These are phyloP conservation scores for Microplitis demolitor DNA, from an alignment of 1,140 invertebrate genomes.

Conservation along the genomic window DNA sequence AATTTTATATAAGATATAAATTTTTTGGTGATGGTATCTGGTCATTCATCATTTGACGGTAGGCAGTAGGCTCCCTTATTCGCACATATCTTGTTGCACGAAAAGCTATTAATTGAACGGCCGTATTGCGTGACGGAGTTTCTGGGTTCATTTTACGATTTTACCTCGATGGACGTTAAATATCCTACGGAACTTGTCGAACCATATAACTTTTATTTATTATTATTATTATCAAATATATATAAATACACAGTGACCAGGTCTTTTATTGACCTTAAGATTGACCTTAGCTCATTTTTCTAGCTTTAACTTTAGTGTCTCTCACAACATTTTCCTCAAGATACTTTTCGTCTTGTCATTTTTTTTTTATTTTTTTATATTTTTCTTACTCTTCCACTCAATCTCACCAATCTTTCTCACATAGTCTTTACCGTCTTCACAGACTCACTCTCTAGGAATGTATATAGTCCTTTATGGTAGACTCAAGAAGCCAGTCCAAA, in stretches of 20 bases:
- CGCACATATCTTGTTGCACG: background rate
- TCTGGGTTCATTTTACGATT: background rate
- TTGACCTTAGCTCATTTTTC: background rate
- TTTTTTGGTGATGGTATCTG: background rate
- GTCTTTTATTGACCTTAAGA: background rate
- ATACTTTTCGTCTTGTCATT: background rate
- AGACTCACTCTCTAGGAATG: too few species aligned
- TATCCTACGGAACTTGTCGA: background rate
- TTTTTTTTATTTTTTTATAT: too few species aligned
- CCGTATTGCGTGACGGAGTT: slow-evolving; percentile 5
- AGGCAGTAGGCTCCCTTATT: background rate
- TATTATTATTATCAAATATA: too few species aligned
- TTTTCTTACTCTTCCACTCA: too few species aligned
- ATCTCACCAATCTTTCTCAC: too few species aligned
- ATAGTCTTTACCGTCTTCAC: too few species aligned
- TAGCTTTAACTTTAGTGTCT: background rate
- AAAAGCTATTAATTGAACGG: slow-evolving; percentile 11
- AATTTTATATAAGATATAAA: too few species aligned
- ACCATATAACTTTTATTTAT: too few species aligned
- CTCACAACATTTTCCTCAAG: background rate
- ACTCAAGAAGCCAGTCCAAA: too few species aligned
- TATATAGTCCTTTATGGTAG: too few species aligned
- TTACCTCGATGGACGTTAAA: background rate
- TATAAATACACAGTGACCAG: too few species aligned
- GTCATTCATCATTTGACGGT: background rate